Base-by-base conservation (phyloP, 2,888 invertebrate species). In the Sicus ferrugineus region DNA sequence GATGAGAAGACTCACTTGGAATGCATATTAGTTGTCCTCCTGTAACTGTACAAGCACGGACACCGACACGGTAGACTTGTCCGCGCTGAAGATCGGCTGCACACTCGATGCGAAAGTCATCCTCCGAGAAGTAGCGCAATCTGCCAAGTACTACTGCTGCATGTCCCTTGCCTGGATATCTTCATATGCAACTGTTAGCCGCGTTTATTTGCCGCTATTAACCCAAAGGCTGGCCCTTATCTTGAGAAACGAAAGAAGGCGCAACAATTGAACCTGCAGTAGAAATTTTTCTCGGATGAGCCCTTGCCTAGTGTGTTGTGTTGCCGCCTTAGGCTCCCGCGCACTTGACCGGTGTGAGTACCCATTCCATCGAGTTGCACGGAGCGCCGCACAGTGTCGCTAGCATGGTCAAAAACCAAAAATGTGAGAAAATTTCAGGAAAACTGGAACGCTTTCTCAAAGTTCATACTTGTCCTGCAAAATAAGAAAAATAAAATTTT, bases 191-290 rank as follows among this genome's bases (percentile, higher is more conserved):
- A 81, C 83, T 82, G 83, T 83, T 82, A 83, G 82, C 80, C 80
- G 82, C 82, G 83, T 84, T 84, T 84, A 84, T 84, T 84, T 84
- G 84, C 83, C 83, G 80, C 83, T 81, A 84, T 84, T 84, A 82
- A 83, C 82, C 82, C 79, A 46, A 26, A 48, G 30, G 21, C 30
- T n/a, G 42, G 26, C 42, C 23, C 30, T 67, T 56, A 56, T 67
- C 56, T 28, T n/a, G 28, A n/a, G n/a, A 28, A 67, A 46, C 58
- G 28, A 56, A 26, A 14, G 30, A 54, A 65, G 54, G 26, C 65
- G 54, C 26, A 54, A 65, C 54, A 65, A 65, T 54, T 65, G 42
- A 54, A 65, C 54, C 42, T 65, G 54, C 11, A 65, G 16, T 42
- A 4, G 2, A 42, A 28, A 16, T 14, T 28, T 62, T 28, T 46